Evolutionary conservation across 2,888 invertebrate species (phyloP).

Genomic region (Congeria kusceri): DNA sequence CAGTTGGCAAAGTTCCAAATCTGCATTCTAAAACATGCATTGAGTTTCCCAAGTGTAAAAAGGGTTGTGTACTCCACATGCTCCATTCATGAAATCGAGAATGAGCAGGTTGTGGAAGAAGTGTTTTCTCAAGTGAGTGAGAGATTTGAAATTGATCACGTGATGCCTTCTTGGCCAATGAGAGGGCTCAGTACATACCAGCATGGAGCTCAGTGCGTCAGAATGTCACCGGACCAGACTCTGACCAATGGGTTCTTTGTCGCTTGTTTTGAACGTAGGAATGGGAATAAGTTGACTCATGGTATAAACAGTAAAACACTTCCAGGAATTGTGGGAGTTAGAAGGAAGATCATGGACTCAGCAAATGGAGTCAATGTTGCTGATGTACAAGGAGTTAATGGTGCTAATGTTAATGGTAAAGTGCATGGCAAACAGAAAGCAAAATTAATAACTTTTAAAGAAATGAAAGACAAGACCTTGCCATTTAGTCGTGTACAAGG

Average conservation of each 20-base stretch:
- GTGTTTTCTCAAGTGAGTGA: slow-evolving; percentile 87
- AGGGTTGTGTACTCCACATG: slow-evolving; percentile 98
- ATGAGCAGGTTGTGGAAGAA: slow-evolving; percentile 94
- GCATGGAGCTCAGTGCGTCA: slow-evolving; percentile 89
- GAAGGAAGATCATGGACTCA: background rate
- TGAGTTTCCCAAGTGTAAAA: slow-evolving; percentile 93
- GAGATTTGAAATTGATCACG: slow-evolving; percentile 83
- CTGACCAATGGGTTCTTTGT: slow-evolving; percentile 97
- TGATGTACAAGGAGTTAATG: background rate
- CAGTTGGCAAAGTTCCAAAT: slow-evolving; percentile 78
- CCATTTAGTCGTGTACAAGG: too few relatives aligned
- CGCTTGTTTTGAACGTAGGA: slow-evolving; percentile 90
- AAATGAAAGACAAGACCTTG: too few relatives aligned
- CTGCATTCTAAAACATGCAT: slow-evolving; percentile 92
- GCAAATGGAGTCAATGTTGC: background rate
- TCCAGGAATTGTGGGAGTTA: background rate
- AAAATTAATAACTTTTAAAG: too few relatives aligned
- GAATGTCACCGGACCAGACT: slow-evolving; percentile 91
- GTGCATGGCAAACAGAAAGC: too few relatives aligned
- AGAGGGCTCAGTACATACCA: slow-evolving; percentile 77
- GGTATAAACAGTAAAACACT: background rate
- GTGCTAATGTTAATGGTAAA: too few relatives aligned
- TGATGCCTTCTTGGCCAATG: slow-evolving; percentile 76
- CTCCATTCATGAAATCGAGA: slow-evolving; percentile 93
- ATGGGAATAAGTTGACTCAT: background rate